These are phyloP conservation scores for Vidua chalybeata DNA, from an alignment of 2,113 vertebrate species.

Conservation along the genomic window DNA sequence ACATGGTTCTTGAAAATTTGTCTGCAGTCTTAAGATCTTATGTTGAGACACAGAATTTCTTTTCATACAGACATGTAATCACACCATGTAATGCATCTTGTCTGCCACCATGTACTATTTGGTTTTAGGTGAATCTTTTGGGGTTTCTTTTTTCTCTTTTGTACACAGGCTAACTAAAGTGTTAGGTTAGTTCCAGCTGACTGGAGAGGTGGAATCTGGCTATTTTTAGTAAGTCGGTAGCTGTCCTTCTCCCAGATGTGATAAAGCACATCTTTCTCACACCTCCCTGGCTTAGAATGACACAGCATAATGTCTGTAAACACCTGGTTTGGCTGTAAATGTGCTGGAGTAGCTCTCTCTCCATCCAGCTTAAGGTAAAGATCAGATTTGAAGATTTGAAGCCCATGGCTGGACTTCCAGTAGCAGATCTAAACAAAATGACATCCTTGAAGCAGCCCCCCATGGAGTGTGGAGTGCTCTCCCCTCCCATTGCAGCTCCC, in stretches of 20 bases:
- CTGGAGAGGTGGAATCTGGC: background rate
- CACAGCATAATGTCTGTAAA: background rate
- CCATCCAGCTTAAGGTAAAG: background rate
- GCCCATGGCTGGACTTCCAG: background rate
- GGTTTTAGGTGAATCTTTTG: background rate
- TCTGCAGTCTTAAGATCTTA: background rate
- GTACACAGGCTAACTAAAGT: background rate
- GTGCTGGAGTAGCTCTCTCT: background rate
- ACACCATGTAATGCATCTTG: background rate
- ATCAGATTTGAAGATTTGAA: background rate
- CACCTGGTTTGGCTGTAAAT: background rate
- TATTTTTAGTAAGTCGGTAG: background rate
- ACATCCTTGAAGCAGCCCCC: background rate
- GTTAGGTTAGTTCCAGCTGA: background rate
- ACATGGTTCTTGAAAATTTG: background rate
- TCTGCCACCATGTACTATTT: background rate
- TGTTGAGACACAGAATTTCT: background rate
- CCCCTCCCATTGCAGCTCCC: rapidly evolving
- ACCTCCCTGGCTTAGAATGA: background rate
- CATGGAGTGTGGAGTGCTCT: background rate
- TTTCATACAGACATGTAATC: background rate
- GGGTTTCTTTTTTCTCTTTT: background rate
- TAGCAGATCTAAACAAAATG: background rate
- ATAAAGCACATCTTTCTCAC: background rate
- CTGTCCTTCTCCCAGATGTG: background rate